Conservation (phyloP, 2,113 vertebrate genomes). For the Lepisosteus osseus region DNA sequence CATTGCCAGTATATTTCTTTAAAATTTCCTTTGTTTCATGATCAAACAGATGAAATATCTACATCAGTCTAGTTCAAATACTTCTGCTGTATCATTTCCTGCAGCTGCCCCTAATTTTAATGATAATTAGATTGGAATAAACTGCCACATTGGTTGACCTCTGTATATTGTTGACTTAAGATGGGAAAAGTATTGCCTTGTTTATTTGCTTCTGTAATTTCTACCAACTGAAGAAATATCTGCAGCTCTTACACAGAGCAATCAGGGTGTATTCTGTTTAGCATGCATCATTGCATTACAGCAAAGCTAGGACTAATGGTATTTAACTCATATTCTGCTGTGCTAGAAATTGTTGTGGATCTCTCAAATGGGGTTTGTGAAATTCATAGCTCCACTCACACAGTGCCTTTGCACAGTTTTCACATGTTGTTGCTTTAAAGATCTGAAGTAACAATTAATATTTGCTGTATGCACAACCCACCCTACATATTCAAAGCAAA, state of each 20-base stretch:
- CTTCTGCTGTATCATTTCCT: conserved; percentile 51
- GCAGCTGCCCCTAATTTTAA: conserved; percentile 51
- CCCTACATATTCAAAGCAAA: too few species aligned
- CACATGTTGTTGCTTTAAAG: too few species aligned
- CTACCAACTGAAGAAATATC: conserved; percentile 58
- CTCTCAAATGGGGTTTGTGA: conserved; percentile 45
- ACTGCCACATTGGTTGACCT: conserved; percentile 48
- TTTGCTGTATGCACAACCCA: too few species aligned
- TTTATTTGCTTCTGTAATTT: conserved; percentile 65
- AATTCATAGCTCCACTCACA: too few species aligned
- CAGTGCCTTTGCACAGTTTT: too few species aligned
- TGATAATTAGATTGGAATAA: conserved; percentile 54
- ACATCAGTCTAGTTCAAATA: conserved; percentile 39
- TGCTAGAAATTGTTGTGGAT: conserved; percentile 51
- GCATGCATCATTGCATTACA: conserved; percentile 40
- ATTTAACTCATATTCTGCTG: conserved; percentile 55
- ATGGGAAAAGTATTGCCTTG: conserved; percentile 50
- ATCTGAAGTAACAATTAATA: too few species aligned
- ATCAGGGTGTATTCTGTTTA: conserved; percentile 48
- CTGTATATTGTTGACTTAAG: conserved; percentile 45
- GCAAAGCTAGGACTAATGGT: conserved; percentile 52
- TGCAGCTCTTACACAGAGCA: conserved; percentile 40
- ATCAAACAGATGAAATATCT: conserved; percentile 46
- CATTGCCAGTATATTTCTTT: conserved; percentile 24
- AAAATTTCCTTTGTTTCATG: conserved; percentile 35